phyloP scores from a whole-genome alignment of 2,888 invertebrate genomes.

The Orthosia gracilis region DNA sequence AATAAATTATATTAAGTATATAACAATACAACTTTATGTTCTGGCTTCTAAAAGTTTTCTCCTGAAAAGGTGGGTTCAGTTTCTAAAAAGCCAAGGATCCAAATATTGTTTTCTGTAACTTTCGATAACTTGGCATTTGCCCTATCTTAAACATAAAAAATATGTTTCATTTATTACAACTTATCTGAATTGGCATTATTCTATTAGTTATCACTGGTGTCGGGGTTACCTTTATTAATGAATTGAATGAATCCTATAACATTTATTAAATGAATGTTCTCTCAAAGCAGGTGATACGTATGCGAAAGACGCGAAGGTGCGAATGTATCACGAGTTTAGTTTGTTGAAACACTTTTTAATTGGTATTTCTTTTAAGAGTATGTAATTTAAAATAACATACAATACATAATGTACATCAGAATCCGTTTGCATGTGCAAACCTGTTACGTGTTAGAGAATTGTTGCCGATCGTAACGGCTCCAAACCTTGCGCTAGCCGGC shows the following conservation, averaged over 20 bases:
- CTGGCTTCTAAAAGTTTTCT: slow-evolving; percentile 3
- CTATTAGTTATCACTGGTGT: slow-evolving; percentile 33
- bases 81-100: not conserved
- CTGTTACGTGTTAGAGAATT: slow-evolving; percentile 67
- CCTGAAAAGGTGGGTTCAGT: not conserved
- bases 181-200: slow-evolving; percentile 26
- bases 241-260: slow-evolving; percentile 29
- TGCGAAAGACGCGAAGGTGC: not conserved
- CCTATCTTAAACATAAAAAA: slow-evolving; percentile 14
- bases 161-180: slow-evolving; percentile 15
- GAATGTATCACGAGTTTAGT: not conserved
- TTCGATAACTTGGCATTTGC: slow-evolving; percentile 15
- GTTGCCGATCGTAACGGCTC: slow-evolving; percentile 65
- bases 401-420: slow-evolving; percentile 55
- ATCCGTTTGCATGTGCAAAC: slow-evolving; percentile 62
- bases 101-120: not conserved
- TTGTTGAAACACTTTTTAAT: slow-evolving; percentile 11
- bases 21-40: slow-evolving; percentile 17
- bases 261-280: slow-evolving; percentile 29
- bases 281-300: slow-evolving; percentile 17
- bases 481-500: slow-evolving; percentile 72
- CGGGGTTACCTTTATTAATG: slow-evolving; percentile 43
- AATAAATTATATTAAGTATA: too few species aligned
- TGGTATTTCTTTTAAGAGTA: slow-evolving; percentile 24
- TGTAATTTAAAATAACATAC: slow-evolving; percentile 46